phyloP scores from a whole-genome alignment of 2,888 invertebrate species.

The Alsophila aescularia region DNA sequence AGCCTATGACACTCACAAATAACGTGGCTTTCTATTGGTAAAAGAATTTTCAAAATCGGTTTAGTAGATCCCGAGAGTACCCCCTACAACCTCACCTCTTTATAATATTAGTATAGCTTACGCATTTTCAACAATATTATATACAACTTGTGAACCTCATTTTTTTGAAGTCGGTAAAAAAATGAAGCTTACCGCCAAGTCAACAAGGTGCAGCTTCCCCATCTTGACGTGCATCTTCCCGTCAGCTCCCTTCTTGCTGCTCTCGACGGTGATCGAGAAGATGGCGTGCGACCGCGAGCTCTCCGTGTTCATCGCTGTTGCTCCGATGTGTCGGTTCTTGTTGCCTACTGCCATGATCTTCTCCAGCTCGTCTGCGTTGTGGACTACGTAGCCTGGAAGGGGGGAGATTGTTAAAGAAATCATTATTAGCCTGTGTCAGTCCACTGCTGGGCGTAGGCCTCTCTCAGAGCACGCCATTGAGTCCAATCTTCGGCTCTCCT shows the following conservation, averaged over 20 bases:
- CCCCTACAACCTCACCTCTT: no score
- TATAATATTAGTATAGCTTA: no score
- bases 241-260: constrained; percentile 92
- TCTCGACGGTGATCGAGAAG: constrained; percentile 98
- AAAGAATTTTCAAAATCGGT: no score
- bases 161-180: neutral
- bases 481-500: no score
- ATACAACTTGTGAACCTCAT: neutral
- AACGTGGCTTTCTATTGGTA: no score
- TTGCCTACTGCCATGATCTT: constrained; percentile 98
- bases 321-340: constrained; percentile 90
- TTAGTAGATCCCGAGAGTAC: no score
- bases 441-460: no score
- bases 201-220: constrained; percentile 98
- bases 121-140: no score
- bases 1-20: no score
- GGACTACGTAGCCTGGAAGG: constrained; percentile 95
- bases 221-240: constrained; percentile 95
- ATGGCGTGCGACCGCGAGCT: constrained; percentile 99
- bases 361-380: constrained; percentile 97
- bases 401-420: neutral
- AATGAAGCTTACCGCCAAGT: constrained; percentile 91
- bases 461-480: no score
- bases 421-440: no score
- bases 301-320: constrained; percentile 98